Percentiles rank a stretch among this genome's conserved stretches.
phyloP scores from a whole-genome alignment of 1,140 invertebrate species.

The Apolygus lucorum region DNA sequence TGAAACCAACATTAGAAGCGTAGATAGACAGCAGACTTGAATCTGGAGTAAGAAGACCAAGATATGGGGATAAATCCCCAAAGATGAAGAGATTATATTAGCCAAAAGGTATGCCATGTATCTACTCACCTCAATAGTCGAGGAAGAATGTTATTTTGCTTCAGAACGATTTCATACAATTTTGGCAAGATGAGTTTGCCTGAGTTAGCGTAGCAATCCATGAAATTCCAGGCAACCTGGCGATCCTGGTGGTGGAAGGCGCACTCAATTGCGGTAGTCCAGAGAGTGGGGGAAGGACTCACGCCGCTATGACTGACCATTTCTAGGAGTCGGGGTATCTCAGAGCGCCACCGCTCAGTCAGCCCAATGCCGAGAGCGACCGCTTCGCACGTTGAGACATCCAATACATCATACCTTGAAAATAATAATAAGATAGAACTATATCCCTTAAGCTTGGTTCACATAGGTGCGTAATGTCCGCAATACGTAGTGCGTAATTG shows the following conservation, averaged over 20 bases:
- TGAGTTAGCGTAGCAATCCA: constrained; percentile 30
- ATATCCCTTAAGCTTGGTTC: too few relatives aligned
- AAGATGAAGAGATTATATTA: too few relatives aligned
- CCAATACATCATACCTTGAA: constrained; percentile 43
- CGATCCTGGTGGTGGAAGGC: constrained; percentile 36
- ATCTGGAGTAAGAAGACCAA: too few relatives aligned
- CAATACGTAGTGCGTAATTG: too few relatives aligned
- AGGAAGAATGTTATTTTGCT: too few relatives aligned
- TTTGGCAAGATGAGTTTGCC: constrained; percentile 37
- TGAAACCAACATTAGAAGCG: too few relatives aligned
- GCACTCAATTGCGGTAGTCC: constrained; percentile 42
- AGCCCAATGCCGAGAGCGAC: constrained; percentile 50
- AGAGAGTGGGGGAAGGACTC: constrained; percentile 30
- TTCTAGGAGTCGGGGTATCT: constrained; percentile 37
- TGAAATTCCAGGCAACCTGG: background rate
- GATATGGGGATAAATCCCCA: too few relatives aligned
- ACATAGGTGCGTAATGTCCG: too few relatives aligned
- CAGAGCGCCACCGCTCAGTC: constrained; percentile 52
- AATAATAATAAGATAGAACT: too few relatives aligned
- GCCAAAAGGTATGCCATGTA: too few relatives aligned
- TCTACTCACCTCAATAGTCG: too few relatives aligned
- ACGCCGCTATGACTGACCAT: constrained; percentile 35
- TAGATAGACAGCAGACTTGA: too few relatives aligned
- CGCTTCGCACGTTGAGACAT: constrained; percentile 47
- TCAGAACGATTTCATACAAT: constrained; percentile 32